Conservation (phyloP, 2,888 invertebrate species). For the Cepaea hortensis region DNA sequence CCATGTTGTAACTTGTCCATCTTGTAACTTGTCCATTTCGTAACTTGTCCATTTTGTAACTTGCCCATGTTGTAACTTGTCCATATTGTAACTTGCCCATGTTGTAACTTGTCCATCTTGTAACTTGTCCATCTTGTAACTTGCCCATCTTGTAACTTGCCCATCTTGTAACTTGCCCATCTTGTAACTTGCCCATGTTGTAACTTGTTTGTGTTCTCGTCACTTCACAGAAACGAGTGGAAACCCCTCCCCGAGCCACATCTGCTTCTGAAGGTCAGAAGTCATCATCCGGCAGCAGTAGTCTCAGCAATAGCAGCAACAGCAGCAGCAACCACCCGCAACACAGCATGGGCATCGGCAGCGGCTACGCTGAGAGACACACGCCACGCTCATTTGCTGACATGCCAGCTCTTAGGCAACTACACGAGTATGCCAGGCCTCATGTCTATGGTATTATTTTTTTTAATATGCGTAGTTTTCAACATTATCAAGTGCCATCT, state of each 20-base stretch:
- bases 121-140: too few relatives aligned
- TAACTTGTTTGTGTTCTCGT: not conserved
- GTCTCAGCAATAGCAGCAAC: conserved; percentile 17
- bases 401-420: conserved; percentile 92
- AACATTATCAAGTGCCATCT: too few relatives aligned
- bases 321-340: not conserved
- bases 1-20: too few relatives aligned
- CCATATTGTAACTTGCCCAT: too few relatives aligned
- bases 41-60: too few relatives aligned
- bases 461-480: not conserved
- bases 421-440: conserved; percentile 93
- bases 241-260: conserved; percentile 64
- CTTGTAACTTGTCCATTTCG: too few relatives aligned
- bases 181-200: too few relatives aligned
- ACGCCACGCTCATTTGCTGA: conserved; percentile 83
- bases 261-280: conserved; percentile 69
- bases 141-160: too few relatives aligned
- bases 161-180: too few relatives aligned
- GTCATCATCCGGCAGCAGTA: conserved; percentile 60
- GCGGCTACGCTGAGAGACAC: conserved; percentile 62
- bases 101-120: too few relatives aligned
- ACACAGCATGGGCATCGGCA: conserved; percentile 13
- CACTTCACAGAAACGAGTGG: conserved; percentile 49
- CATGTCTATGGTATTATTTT: conserved; percentile 79
- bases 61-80: too few relatives aligned